These are phyloP conservation scores for Dipodomys ordii DNA, from an alignment of 2,113 vertebrate genomes.

Conservation along the genomic window DNA sequence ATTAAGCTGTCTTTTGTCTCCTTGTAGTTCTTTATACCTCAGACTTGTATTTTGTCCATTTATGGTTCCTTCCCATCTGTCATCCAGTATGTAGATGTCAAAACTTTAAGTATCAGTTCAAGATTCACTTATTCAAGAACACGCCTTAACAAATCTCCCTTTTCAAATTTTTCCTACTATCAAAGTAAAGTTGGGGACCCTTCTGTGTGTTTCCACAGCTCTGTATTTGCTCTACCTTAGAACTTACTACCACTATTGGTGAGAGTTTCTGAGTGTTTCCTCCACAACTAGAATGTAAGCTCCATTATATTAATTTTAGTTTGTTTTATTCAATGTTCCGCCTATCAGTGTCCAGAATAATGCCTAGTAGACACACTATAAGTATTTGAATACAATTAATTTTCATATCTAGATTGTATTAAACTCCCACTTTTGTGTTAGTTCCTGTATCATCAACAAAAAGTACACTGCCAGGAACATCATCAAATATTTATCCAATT, in stretches of 20 bases:
- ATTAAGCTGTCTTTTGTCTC: not conserved
- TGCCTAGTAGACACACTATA: not conserved
- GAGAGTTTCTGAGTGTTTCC: not conserved
- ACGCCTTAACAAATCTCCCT: not conserved
- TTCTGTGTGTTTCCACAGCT: not conserved
- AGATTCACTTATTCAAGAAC: not conserved
- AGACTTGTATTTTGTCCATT: not conserved
- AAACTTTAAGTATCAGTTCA: not conserved
- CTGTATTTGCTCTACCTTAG: not conserved
- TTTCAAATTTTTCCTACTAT: not conserved
- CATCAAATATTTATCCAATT: constrained; percentile 47
- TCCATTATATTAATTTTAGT: not conserved
- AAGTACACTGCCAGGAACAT: not conserved
- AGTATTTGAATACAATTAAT: constrained; percentile 31
- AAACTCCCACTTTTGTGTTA: constrained; percentile 19
- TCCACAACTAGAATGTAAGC: not conserved
- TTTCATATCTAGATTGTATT: not conserved
- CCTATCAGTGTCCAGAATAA: not conserved
- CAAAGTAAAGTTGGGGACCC: not conserved
- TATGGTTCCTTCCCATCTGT: not conserved
- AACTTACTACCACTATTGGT: not conserved
- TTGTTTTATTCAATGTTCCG: not conserved
- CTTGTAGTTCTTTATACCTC: not conserved
- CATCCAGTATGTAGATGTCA: no score
- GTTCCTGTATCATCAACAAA: not conserved